phyloP scores from a whole-genome alignment of 2,113 vertebrate genomes.

The Apistogramma diplotaenia region DNA sequence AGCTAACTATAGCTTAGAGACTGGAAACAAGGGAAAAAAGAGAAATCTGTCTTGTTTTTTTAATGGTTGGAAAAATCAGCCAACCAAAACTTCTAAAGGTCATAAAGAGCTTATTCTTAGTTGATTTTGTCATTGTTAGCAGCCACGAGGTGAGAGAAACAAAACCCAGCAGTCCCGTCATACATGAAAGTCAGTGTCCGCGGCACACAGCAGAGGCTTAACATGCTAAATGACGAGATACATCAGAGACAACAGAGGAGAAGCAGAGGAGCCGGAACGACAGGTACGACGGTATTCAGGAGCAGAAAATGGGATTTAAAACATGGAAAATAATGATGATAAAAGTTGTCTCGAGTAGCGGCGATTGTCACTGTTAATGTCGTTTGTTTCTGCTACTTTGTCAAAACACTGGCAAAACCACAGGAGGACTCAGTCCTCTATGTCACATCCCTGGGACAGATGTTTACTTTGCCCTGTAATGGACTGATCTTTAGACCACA shows the following conservation, averaged over 20 bases:
- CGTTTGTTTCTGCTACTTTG: too few relatives aligned
- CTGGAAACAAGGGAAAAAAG: neutral
- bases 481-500: too few relatives aligned
- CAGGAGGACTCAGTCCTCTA: too few relatives aligned
- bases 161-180: rapidly evolving
- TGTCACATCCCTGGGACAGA: too few relatives aligned
- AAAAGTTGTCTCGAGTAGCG: too few relatives aligned
- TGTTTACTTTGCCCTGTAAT: too few relatives aligned
- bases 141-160: rapidly evolving
- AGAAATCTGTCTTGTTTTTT: neutral
- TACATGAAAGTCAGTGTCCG: neutral
- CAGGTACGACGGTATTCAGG: neutral
- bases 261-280: neutral
- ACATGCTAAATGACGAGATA: neutral
- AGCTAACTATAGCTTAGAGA: neutral
- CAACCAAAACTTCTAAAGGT: neutral
- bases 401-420: too few relatives aligned
- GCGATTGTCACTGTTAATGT: too few relatives aligned
- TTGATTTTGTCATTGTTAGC: neutral
- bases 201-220: neutral
- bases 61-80: too few relatives aligned
- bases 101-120: neutral
- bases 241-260: neutral
- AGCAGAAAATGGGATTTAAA: too few relatives aligned
- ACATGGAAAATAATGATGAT: too few relatives aligned